phyloP scores from a whole-genome alignment of 1,140 invertebrate species.

The Melanaphis sacchari region DNA sequence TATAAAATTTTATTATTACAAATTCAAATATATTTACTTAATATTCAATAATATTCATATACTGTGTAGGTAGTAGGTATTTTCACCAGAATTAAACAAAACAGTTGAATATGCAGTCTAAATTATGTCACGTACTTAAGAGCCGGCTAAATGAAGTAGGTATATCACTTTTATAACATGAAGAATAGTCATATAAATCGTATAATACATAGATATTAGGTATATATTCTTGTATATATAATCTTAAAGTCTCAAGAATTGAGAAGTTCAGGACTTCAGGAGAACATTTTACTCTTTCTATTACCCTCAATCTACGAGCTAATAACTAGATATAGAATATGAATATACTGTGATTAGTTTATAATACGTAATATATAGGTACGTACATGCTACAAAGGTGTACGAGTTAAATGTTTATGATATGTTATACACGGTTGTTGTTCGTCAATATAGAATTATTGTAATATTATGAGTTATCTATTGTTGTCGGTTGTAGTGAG shows the following conservation, averaged over 20 bases:
- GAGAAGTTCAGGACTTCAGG: neutral
- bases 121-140: no score
- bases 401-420: neutral
- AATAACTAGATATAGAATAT: neutral
- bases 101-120: no score
- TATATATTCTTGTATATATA: no score
- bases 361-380: no score
- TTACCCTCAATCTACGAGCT: neutral
- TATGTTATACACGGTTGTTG: neutral
- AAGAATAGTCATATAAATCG: neutral
- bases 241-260: neutral
- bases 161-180: no score
- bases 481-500: neutral
- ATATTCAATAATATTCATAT: no score
- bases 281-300: neutral
- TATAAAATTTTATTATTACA: no score
- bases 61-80: no score
- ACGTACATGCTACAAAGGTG: neutral
- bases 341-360: no score
- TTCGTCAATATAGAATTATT: conserved; percentile 3
- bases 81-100: no score
- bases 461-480: neutral
- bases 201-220: neutral
- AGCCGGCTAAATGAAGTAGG: no score
- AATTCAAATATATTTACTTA: no score